Percentiles rank a stretch among this genome's conserved stretches.
Evolutionary conservation across 2,888 invertebrate species (phyloP).

Genomic region (Nowickia ferox): DNA sequence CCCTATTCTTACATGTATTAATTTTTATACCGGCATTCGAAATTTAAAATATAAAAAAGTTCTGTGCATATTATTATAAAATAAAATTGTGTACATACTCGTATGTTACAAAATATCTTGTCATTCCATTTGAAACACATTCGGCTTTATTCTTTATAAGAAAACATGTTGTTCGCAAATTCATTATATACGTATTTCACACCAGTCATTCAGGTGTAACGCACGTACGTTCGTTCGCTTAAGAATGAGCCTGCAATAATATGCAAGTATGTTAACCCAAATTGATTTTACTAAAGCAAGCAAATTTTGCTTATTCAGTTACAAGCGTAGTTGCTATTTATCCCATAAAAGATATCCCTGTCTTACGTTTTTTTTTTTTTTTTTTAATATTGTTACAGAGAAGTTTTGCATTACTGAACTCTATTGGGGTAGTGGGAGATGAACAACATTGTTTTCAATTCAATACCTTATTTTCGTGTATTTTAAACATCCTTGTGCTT

Average conservation of each 20-base stretch:
- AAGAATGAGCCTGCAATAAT: not conserved
- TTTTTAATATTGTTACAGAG: not conserved
- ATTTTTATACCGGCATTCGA: no score
- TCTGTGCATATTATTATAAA: no score
- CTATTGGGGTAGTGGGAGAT: not conserved
- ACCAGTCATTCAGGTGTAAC: not conserved
- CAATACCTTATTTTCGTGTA: not conserved
- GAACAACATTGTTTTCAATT: conserved; percentile 11
- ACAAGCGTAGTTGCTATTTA: not conserved
- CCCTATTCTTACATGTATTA: no score
- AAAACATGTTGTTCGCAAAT: not conserved
- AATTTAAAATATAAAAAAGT: no score
- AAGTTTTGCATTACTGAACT: conserved; percentile 25
- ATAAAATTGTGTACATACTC: no score
- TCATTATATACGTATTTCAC: not conserved
- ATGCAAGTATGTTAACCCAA: not conserved
- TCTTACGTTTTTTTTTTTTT: not conserved
- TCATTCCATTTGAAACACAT: no score
- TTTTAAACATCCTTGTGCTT: not conserved
- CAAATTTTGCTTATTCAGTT: conserved; percentile 11
- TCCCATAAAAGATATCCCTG: not conserved
- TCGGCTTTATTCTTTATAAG: no score
- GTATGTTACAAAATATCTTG: no score
- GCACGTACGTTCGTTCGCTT: not conserved
- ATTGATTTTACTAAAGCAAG: not conserved